Evolutionary conservation across 2,113 vertebrate genomes (phyloP), one percentile per base, ranked within the genome.

Genomic region (Malurus cyaneus): DNA sequence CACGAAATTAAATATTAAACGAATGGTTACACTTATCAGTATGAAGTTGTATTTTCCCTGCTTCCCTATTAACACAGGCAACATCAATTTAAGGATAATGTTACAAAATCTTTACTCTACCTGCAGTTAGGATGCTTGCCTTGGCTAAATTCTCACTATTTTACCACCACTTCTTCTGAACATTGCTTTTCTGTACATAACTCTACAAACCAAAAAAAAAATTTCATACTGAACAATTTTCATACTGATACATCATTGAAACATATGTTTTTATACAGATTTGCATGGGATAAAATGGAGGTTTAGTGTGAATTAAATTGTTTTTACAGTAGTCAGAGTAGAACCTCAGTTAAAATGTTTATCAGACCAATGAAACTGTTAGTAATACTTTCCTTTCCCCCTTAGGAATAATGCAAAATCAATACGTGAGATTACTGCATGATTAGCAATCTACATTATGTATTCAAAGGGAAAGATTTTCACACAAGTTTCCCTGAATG

Each of bases 381-480:
- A 31, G 7, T 80, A 56, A 54, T 7, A 29, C 18, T 86, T 78
- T 91, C 70, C 28, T 34, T 69, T 49, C 5, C 13, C 28, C 8
- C 15, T 80, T 42, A 80, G 42, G 50, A 91, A 85, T 54, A 73
- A 53, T 52, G 11, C 6, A 82, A 92, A 92, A 89, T 69, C 94
- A 89, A 89, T 89, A 62, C 11, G 66, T 39, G 54, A 70, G 56
- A 82, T 70, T 92, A 57, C 59, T 34, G 12, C 15, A 18, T n/a
- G 50, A 73, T 95, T 95, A 94, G 15, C 20, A 70, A 47, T 61
- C 46, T 65, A 39, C 25, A 73, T 77, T 86, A 61, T 24, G 9
- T 54, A 86, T 92, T 89, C 74, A 72, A 82, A 92, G 31, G 39
- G 29, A 86, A 95, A 67, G n/a, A 72, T 83, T 88, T 94, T 90